Evolutionary conservation across 2,797 vertebrate species (phyloP).

Genomic region (Adrianichthys oophorus): DNA sequence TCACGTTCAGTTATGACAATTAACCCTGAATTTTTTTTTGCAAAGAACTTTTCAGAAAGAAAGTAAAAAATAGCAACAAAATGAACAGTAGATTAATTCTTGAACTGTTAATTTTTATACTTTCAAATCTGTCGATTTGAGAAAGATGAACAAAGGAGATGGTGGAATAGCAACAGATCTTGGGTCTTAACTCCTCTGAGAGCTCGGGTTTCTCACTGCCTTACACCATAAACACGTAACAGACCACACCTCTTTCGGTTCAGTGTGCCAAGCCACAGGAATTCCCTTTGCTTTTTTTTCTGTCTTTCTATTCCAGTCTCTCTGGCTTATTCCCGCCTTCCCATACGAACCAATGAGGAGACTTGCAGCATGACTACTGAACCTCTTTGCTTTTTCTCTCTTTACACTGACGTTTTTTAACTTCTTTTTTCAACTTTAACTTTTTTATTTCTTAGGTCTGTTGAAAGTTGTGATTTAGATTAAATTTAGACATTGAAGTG

Average conservation of each 20-base stretch:
- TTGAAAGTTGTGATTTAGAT: slow-evolving; percentile 5
- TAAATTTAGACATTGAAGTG: slow-evolving; percentile 51
- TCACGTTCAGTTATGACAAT: slow-evolving; percentile 52
- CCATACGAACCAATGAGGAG: slow-evolving; percentile 61
- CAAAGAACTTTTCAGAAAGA: slow-evolving; percentile 40
- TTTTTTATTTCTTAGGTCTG: slow-evolving; percentile 14
- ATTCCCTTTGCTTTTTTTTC: slow-evolving; percentile 73
- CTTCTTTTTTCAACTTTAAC: background rate
- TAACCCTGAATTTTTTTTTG: slow-evolving; percentile 43
- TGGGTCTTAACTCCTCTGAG: slow-evolving; percentile 46
- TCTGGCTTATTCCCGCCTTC: slow-evolving; percentile 76
- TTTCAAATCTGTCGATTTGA: slow-evolving; percentile 38
- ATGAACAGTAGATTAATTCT: background rate
- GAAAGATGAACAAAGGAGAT: slow-evolving; percentile 43
- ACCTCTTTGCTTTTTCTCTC: slow-evolving; percentile 40
- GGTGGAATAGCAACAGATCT: slow-evolving; percentile 56
- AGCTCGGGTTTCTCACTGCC: slow-evolving; percentile 73
- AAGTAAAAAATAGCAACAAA: slow-evolving; percentile 34
- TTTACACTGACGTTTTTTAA: slow-evolving; percentile 46
- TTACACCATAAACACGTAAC: slow-evolving; percentile 72
- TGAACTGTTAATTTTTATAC: slow-evolving; percentile 31
- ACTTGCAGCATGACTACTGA: slow-evolving; percentile 50
- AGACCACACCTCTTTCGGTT: slow-evolving; percentile 72
- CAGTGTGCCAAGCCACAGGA: slow-evolving; percentile 80
- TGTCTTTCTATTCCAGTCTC: slow-evolving; percentile 67